phyloP scores from a whole-genome alignment of 2,888 invertebrate genomes.

The Folsomia candida region DNA sequence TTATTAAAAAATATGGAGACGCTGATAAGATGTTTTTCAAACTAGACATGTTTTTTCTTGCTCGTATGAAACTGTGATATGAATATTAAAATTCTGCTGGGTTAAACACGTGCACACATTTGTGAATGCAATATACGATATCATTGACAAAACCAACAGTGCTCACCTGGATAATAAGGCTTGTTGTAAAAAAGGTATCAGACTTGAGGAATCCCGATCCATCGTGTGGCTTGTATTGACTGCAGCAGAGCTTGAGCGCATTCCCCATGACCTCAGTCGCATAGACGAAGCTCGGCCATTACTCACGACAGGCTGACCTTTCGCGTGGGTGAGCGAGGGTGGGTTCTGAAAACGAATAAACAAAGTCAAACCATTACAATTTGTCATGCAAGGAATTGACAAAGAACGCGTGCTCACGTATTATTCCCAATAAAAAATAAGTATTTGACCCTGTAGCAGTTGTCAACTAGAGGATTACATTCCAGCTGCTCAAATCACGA shows the following conservation, averaged over 20 bases:
- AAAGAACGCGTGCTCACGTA: not conserved
- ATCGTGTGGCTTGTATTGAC: constrained; percentile 22
- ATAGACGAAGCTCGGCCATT: constrained; percentile 37
- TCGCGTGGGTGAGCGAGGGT: constrained; percentile 41
- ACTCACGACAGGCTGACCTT: constrained; percentile 46
- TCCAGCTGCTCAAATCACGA: no score
- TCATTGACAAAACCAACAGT: not conserved
- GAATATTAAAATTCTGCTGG: not conserved
- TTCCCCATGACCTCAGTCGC: constrained; percentile 49
- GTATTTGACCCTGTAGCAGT: no score
- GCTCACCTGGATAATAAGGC: constrained; percentile 28
- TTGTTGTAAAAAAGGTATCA: constrained; percentile 48
- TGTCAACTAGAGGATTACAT: not conserved
- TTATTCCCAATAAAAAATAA: not conserved
- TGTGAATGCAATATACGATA: not conserved
- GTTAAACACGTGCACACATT: not conserved
- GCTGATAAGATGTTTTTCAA: no score
- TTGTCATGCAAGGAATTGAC: not conserved
- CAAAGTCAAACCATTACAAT: not conserved
- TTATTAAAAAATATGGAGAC: no score
- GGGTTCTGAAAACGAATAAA: constrained; percentile 35
- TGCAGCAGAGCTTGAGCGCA: constrained; percentile 34
- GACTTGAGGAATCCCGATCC: constrained; percentile 29
- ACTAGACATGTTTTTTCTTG: not conserved
- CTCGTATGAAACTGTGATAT: not conserved